Conservation (phyloP, 2,113 vertebrate species). For the Aphyosemion australe region DNA sequence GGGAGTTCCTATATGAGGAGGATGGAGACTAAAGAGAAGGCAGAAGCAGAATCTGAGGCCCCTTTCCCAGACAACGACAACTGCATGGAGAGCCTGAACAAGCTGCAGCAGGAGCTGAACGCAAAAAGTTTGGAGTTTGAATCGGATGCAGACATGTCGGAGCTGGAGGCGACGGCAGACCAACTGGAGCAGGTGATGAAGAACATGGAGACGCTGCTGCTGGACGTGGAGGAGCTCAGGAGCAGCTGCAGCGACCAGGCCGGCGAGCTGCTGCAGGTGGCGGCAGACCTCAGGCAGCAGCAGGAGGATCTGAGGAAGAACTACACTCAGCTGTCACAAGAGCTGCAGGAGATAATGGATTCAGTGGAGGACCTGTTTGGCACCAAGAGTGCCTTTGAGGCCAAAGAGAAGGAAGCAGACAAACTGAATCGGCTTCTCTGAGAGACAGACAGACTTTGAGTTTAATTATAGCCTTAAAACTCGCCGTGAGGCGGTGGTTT, state of each 20-base stretch:
- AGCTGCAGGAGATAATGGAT: constrained; percentile 82
- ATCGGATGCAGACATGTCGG: constrained; percentile 2
- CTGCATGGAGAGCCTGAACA: neutral
- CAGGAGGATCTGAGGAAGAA: constrained; percentile 83
- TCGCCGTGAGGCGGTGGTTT: constrained; percentile 12
- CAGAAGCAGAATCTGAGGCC: constrained; percentile 10
- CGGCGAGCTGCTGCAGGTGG: constrained; percentile 76
- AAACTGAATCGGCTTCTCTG: constrained; percentile 84
- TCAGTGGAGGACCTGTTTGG: constrained; percentile 77
- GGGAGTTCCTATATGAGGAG: neutral
- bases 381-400: constrained; percentile 81
- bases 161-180: constrained; percentile 30
- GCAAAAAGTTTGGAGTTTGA: neutral
- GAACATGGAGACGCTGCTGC: constrained; percentile 85
- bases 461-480: constrained; percentile 8
- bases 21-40: constrained; percentile 45
- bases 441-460: constrained; percentile 41
- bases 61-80: constrained; percentile 25
- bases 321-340: constrained; percentile 74
- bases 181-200: constrained; percentile 83
- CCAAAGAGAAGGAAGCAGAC: constrained; percentile 81
- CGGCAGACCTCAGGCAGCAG: constrained; percentile 77
- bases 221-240: constrained; percentile 85
- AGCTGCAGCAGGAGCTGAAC: neutral
- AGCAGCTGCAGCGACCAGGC: constrained; percentile 83